Conservation (phyloP, 1,140 invertebrate species). For the Euschistus heros region DNA sequence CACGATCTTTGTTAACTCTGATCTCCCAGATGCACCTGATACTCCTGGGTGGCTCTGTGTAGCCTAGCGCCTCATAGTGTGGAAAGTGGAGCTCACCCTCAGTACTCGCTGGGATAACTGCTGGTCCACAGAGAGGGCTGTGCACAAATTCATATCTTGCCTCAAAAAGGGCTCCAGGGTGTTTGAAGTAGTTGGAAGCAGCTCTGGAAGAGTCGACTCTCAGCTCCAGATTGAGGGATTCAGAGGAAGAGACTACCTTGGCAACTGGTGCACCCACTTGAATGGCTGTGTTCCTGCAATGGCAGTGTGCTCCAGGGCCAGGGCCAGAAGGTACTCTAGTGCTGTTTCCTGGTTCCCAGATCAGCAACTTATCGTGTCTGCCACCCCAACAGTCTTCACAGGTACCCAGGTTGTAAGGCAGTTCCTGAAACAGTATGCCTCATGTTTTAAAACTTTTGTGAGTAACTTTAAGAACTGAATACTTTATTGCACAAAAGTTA, state of each 20-base stretch:
- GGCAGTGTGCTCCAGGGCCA: slow-evolving; percentile 44
- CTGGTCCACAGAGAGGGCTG: slow-evolving; percentile 72
- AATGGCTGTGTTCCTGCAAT: slow-evolving; percentile 42
- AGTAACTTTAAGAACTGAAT: too few species aligned
- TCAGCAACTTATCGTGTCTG: slow-evolving; percentile 65
- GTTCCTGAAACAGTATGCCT: slow-evolving; percentile 42
- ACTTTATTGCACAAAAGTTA: too few species aligned
- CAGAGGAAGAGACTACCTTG: slow-evolving; percentile 33
- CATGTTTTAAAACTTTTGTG: too few species aligned
- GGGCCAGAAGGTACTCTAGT: slow-evolving; percentile 44
- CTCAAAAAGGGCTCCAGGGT: slow-evolving; percentile 65
- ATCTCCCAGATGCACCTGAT: slow-evolving; percentile 83
- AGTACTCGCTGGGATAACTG: slow-evolving; percentile 58
- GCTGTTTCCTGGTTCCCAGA: slow-evolving; percentile 53
- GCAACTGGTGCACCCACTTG: slow-evolving; percentile 19
- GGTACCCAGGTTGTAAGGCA: slow-evolving; percentile 61
- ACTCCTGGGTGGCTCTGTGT: slow-evolving; percentile 56
- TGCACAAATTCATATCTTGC: slow-evolving; percentile 78
- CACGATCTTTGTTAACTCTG: slow-evolving; percentile 62
- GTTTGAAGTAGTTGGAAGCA: slow-evolving; percentile 76
- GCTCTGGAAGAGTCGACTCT: slow-evolving; percentile 70
- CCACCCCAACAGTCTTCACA: slow-evolving; percentile 75
- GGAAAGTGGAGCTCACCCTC: slow-evolving; percentile 72
- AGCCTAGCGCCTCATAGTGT: slow-evolving; percentile 68
- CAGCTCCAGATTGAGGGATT: slow-evolving; percentile 63